Conservation (phyloP, 2,888 invertebrate species). For the Rhagophthalmus giganteus region DNA sequence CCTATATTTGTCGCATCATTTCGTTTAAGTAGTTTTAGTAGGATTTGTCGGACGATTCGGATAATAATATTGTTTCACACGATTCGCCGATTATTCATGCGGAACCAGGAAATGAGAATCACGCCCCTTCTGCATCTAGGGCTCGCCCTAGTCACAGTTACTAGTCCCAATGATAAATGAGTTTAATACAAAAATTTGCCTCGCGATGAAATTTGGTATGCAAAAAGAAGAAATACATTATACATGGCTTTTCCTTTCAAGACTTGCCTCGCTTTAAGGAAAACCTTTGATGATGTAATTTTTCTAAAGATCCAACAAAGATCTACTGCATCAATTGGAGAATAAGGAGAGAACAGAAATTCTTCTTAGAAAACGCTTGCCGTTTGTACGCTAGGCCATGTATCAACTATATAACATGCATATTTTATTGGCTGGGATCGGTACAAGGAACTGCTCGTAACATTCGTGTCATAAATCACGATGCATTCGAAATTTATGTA, state of each 20-base stretch:
- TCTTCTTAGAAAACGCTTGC: constrained; percentile 13
- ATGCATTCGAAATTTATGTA: constrained; percentile 15
- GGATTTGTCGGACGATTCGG: constrained; percentile 4
- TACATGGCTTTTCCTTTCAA: constrained; percentile 25
- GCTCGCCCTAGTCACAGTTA: constrained; percentile 13
- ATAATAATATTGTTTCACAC: constrained; percentile 20
- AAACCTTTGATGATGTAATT: constrained; percentile 24
- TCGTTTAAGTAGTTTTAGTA: too few species aligned
- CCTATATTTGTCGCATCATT: too few species aligned
- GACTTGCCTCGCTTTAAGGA: constrained; percentile 5
- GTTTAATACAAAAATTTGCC: constrained; percentile 30
- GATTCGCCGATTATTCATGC: constrained; percentile 31
- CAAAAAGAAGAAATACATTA: constrained; percentile 25
- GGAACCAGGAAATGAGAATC: constrained; percentile 33
- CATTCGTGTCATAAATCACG: constrained; percentile 20
- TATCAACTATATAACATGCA: constrained; percentile 22
- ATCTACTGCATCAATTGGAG: constrained; percentile 15
- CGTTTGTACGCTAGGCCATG: constrained; percentile 17
- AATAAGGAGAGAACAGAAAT: too few species aligned
- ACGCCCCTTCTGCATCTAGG: constrained; percentile 12
- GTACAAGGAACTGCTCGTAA: constrained; percentile 13
- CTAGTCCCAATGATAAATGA: constrained; percentile 22
- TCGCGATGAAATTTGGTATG: constrained; percentile 23
- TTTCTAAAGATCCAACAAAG: constrained; percentile 16
- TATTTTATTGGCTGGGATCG: constrained; percentile 21